Conservation (phyloP, 2,113 vertebrate genomes). For the Oceanites oceanicus region DNA sequence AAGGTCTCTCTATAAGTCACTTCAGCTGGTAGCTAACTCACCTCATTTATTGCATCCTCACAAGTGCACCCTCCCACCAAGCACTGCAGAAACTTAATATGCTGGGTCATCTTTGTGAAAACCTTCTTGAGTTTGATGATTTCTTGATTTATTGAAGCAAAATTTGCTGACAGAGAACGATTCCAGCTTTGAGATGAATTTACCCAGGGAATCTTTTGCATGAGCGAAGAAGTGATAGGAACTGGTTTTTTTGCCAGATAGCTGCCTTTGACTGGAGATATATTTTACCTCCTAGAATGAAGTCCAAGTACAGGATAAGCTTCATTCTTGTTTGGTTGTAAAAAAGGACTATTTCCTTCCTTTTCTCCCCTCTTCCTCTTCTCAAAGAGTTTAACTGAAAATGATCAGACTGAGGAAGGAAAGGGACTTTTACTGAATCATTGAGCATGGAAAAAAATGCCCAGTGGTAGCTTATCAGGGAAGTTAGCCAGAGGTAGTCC, state of each 20-base stretch:
- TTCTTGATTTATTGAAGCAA: conserved; percentile 14
- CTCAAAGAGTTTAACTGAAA: background rate
- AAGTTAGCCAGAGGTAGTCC: background rate
- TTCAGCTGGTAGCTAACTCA: conserved; percentile 2
- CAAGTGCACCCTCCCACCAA: background rate
- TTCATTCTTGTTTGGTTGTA: background rate
- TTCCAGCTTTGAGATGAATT: background rate
- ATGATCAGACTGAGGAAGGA: background rate
- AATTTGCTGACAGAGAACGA: background rate
- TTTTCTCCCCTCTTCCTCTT: background rate
- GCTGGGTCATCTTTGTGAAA: background rate
- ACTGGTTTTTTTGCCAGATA: background rate
- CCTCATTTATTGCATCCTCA: background rate
- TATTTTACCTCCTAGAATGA: background rate
- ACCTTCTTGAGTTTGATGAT: background rate
- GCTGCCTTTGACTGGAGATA: background rate
- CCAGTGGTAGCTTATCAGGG: background rate
- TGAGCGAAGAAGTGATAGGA: background rate
- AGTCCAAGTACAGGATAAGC: background rate
- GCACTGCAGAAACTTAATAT: background rate
- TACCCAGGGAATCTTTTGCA: background rate
- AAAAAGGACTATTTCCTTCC: background rate
- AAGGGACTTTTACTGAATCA: background rate
- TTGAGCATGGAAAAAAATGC: background rate
- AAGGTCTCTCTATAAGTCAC: background rate